Percentiles rank a stretch among this genome's conserved stretches.
These are phyloP conservation scores for Pharmacophagus antenor DNA, from an alignment of 2,888 invertebrate genomes.

Conservation along the genomic window DNA sequence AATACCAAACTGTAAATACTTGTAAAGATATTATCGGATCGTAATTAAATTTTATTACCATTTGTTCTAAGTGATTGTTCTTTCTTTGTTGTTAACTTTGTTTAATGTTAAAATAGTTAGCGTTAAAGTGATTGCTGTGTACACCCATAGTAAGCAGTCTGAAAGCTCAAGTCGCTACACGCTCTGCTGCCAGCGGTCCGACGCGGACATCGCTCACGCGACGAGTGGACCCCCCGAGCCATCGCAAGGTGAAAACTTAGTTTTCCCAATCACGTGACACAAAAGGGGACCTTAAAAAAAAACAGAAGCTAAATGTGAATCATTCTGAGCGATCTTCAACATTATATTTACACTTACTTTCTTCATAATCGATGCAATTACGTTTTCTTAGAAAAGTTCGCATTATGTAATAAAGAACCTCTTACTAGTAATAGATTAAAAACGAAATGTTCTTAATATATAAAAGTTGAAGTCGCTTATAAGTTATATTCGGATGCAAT, in stretches of 20 bases:
- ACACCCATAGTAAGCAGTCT: slow-evolving; percentile 42
- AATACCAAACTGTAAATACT: slow-evolving; percentile 79
- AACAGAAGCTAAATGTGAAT: not conserved
- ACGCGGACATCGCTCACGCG: not conserved
- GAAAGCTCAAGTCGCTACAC: slow-evolving; percentile 45
- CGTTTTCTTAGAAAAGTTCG: no score
- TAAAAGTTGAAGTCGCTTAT: slow-evolving; percentile 11
- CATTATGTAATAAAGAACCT: no score
- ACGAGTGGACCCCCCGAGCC: no score
- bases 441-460: slow-evolving; percentile 14
- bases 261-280: not conserved
- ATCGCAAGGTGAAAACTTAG: not conserved
- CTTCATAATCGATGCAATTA: no score
- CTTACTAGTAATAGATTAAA: not conserved
- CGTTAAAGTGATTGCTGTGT: slow-evolving; percentile 41
- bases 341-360: not conserved
- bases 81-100: slow-evolving; percentile 77
- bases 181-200: slow-evolving; percentile 44
- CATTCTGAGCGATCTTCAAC: not conserved
- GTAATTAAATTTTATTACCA: slow-evolving; percentile 79
- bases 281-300: not conserved
- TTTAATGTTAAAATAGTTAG: slow-evolving; percentile 62
- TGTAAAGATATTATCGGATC: slow-evolving; percentile 79
- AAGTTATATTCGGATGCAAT: slow-evolving; percentile 16
- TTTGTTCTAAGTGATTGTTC: slow-evolving; percentile 78